Base-by-base conservation (phyloP, 2,888 invertebrate genomes). In the Vanessa cardui region DNA sequence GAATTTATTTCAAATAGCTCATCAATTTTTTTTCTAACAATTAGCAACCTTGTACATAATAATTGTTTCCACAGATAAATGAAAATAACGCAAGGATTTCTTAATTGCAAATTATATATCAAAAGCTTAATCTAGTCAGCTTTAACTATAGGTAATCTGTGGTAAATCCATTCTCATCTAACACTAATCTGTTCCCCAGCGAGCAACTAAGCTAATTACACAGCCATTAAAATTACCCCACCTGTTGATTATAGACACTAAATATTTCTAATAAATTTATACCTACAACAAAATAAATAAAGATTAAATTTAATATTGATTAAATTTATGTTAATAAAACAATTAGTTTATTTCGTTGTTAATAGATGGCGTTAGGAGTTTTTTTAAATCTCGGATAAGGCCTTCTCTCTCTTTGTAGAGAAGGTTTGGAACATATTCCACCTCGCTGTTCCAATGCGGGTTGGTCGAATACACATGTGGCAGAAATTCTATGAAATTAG, bases 141-240 rank as follows among this genome's bases (percentile, higher is more conserved):
- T 62, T 64, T 47, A 66, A 62, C 66, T 62, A 64, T 64, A 70
- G 68, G 62, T 72, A 72, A 71, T 70, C 71, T 68, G 69, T 66
- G 70, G 78, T 78, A 83, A 56, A 82, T 83, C 75, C 78, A 64
- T 73, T 73, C 71, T 77, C 72, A 78, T 78, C 80, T 71, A 68
- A 75, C 73, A 74, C 76, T 82, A 83, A 80, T 75, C 70, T 69
- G 64, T 64, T 68, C 72, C 74, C 72, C 71, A 54, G 60, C 66
- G 60, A 65, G 61, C 47, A 65, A 62, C 76, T 82, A 81, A 86
- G 68, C 39, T 62, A 66, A 74, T 84, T 86, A 85, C 77, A 72
- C 72, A 68, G 68, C 82, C 73, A 85, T 86, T 85, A 82, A 82
- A 80, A 79, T 80, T 78, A 81, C 74, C 68, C 70, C 75, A 82